Evolutionary conservation across 2,113 vertebrate genomes (phyloP), one percentile per base, ranked within the genome.

Genomic region (Toxotes jaculatrix): DNA sequence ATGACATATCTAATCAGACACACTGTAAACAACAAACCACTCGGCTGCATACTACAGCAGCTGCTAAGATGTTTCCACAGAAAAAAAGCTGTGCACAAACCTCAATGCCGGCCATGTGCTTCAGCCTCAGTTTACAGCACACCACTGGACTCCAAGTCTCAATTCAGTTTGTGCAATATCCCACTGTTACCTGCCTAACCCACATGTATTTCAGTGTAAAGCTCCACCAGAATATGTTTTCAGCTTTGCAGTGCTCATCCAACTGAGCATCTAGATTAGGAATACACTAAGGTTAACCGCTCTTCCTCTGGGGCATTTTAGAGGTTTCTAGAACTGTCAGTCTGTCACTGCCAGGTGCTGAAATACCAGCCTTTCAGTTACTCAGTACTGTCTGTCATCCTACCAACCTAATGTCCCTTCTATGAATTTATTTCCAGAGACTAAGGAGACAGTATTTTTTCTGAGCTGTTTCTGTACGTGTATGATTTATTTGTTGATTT

Each of bases 291-390:
- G 73, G 79, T 80, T 77, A 80, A 83, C 76, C 21, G 64, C 55
- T 72, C 23, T 66, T 71, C 51, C 66, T 79, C 62, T 40, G 66
- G 53, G 80, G 49, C 60, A 40, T 47, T 74, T 77, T 5, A 68
- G 66, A 82, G 56, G 42, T 68, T 82, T 61, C 57, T 21, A 4
- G 16, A 85, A 62, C 56, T 82, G 77, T 83, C 83, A 64, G 66
- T 61, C 69, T 70, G 9, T 66, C 70, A 61, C 66, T 57, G 51
- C 59, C 21, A 60, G 43, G 27, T 55, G 68, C 36, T 67, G 31
- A 79, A 82, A 87, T 65, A 79, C 59, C 59, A 69, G 21, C 71
- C 71, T 82, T 64, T 84, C 61, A 69, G 9, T 21, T 67, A 34
- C 56, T 76, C 81, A 84, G 7, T 65, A 65, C 51, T 31, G 65